Conservation (phyloP, 1,140 invertebrate species). For the Nebria ingens region DNA sequence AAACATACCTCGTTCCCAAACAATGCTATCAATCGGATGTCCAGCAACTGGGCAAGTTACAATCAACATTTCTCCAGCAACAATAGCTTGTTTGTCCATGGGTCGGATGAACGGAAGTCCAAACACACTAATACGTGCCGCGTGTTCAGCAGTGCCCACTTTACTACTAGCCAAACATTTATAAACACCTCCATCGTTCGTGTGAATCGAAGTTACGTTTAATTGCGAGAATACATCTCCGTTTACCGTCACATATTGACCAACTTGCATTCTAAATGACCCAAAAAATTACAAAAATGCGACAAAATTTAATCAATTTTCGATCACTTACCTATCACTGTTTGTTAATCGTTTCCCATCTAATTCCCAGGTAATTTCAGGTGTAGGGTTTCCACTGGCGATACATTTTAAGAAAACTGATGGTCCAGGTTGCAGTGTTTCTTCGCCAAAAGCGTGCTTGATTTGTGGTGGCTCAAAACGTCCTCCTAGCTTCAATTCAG, state of each 20-base stretch:
- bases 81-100: conserved; percentile 91
- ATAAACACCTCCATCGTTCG: conserved; percentile 89
- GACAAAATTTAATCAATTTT: background rate
- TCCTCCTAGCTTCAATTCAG: conserved; percentile 86
- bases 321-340: conserved; percentile 49
- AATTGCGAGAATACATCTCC: conserved; percentile 90
- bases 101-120: conserved; percentile 79
- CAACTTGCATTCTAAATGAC: conserved; percentile 56
- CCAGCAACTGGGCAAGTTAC: conserved; percentile 90
- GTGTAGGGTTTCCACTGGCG: conserved; percentile 85
- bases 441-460: conserved; percentile 72
- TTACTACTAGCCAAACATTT: conserved; percentile 86
- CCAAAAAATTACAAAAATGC: background rate
- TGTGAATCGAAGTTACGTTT: conserved; percentile 84
- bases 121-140: conserved; percentile 83
- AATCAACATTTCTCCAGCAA: conserved; percentile 79
- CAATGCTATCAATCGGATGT: conserved; percentile 85
- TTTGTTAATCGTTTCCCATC: conserved; percentile 78
- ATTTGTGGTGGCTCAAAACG: conserved; percentile 84
- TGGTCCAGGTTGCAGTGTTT: conserved; percentile 78
- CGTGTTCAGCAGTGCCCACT: conserved; percentile 78
- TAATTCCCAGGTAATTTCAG: conserved; percentile 88
- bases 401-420: conserved; percentile 66
- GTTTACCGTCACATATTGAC: conserved; percentile 76
- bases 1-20: conserved; percentile 80